Evolutionary conservation across 2,888 invertebrate species (phyloP).

Genomic region (Entomobrya proxima): DNA sequence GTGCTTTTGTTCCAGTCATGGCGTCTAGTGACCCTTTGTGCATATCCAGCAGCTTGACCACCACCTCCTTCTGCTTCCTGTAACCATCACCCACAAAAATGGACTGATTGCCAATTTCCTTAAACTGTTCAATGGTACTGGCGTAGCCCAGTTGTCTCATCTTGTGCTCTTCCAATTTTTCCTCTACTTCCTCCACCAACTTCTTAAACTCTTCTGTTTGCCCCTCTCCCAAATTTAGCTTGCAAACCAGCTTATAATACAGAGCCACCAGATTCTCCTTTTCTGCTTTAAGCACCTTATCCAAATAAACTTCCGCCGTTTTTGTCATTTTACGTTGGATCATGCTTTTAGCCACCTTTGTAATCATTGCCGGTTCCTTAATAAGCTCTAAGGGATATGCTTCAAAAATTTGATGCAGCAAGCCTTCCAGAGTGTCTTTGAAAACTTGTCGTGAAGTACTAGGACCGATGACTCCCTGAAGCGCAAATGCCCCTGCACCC

Average conservation of each 20-base stretch:
- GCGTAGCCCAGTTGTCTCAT: neutral
- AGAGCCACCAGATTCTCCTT: neutral
- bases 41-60: neutral
- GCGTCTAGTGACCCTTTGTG: neutral
- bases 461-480: no score
- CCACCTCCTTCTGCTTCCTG: neutral
- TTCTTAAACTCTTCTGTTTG: neutral
- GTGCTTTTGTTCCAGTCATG: neutral
- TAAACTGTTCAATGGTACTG: no score
- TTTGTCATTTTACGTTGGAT: neutral
- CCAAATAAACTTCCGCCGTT: neutral
- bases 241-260: neutral
- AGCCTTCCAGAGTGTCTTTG: no score
- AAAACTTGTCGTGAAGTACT: no score
- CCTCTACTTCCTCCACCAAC: neutral
- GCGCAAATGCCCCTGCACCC: neutral
- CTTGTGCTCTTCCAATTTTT: neutral
- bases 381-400: neutral
- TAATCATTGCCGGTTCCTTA: slow-evolving; percentile 6
- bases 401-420: no score
- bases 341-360: neutral
- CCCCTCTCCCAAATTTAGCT: neutral
- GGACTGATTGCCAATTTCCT: neutral
- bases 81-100: neutral
- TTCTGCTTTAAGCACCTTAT: neutral